Percentiles rank a stretch among this genome's conserved stretches.
Conservation (phyloP, 2,113 vertebrate genomes). For the Vulpes vulpes region DNA sequence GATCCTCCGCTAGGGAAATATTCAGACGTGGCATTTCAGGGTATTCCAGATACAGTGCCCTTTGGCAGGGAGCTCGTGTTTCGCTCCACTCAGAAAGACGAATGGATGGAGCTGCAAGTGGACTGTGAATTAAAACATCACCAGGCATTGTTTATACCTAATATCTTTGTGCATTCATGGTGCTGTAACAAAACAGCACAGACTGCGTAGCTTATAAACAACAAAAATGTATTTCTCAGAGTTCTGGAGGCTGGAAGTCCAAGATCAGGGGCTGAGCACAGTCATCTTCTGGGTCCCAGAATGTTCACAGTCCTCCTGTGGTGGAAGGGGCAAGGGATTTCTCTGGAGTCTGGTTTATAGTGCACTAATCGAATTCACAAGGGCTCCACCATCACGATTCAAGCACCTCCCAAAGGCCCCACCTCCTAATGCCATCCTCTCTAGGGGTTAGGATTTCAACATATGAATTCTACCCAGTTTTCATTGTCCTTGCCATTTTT, state of each 20-base stretch:
- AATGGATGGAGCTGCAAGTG: background rate
- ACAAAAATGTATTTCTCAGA: background rate
- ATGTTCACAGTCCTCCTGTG: background rate
- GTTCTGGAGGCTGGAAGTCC: background rate
- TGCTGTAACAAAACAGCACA: background rate
- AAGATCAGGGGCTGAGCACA: background rate
- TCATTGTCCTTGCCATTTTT: background rate
- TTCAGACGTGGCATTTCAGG: background rate
- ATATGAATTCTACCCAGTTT: background rate
- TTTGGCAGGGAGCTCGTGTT: background rate
- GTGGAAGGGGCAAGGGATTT: background rate
- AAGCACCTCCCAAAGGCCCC: background rate
- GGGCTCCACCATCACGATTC: background rate
- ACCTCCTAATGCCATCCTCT: background rate
- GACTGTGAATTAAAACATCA: background rate
- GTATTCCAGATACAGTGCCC: background rate
- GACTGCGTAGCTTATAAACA: background rate
- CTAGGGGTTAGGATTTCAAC: background rate
- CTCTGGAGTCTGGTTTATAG: background rate
- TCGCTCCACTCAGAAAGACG: background rate
- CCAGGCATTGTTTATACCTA: background rate
- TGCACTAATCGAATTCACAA: background rate
- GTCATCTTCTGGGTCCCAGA: background rate
- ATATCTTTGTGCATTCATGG: background rate
- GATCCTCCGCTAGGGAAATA: background rate